Conservation (phyloP, 1,140 invertebrate genomes). For the Drosophila nebulosa region DNA sequence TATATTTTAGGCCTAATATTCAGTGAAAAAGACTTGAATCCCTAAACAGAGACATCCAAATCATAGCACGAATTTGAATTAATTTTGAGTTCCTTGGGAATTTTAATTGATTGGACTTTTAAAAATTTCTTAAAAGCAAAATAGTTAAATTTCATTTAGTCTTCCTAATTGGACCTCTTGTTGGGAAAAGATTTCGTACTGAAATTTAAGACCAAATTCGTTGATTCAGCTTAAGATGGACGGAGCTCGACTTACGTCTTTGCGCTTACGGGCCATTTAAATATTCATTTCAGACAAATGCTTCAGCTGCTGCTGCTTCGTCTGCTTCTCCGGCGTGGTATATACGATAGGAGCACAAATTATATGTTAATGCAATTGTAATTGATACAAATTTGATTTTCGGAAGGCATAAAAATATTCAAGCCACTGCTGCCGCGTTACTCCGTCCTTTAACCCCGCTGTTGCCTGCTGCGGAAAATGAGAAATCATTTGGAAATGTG, state of each 20-base stretch:
- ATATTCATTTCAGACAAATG: slow-evolving; percentile 41
- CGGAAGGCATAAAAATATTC: slow-evolving; percentile 59
- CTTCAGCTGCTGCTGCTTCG: slow-evolving; percentile 26
- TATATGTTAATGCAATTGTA: slow-evolving; percentile 80
- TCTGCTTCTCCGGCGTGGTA: slow-evolving; percentile 8
- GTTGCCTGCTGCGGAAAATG: slow-evolving; percentile 64
- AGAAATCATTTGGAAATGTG: slow-evolving; percentile 63
- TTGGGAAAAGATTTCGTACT: not conserved
- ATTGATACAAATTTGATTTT: slow-evolving; percentile 79
- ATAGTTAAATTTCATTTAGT: not conserved
- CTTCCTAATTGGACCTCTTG: not conserved
- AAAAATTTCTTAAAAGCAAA: no score
- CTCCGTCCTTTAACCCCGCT: slow-evolving; percentile 22
- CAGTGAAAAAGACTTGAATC: no score
- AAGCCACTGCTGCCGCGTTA: slow-evolving; percentile 18
- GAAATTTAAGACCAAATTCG: not conserved
- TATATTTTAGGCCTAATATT: no score
- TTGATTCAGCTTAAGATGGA: not conserved
- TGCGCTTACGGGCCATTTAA: slow-evolving; percentile 28
- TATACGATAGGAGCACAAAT: slow-evolving; percentile 66
- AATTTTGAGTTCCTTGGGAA: no score
- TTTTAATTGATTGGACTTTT: no score
- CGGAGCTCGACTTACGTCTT: not conserved
- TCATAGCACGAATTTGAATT: no score
- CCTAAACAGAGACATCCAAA: no score